These are phyloP conservation scores for Orgyia antiqua DNA, from an alignment of 2,888 invertebrate species.

Conservation along the genomic window DNA sequence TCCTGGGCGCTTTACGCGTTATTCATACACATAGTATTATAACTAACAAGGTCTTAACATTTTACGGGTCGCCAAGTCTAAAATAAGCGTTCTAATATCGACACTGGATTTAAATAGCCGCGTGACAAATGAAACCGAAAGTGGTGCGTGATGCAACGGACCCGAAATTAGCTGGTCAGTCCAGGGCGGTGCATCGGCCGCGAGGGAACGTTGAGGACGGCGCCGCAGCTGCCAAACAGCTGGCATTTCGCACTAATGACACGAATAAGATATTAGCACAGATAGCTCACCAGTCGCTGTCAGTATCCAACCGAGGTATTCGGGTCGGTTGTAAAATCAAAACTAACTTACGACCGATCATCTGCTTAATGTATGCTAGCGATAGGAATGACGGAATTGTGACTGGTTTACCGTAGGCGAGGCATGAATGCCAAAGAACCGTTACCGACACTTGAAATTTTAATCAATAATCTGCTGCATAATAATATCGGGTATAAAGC, in stretches of 20 bases:
- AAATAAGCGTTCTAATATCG: constrained; percentile 73
- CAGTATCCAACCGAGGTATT: constrained; percentile 51
- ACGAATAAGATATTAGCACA: constrained; percentile 75
- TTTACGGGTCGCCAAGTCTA: constrained; percentile 50
- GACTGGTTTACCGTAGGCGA: constrained; percentile 24
- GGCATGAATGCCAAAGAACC: constrained; percentile 30
- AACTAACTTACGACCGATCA: constrained; percentile 43
- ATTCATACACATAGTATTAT: constrained; percentile 52
- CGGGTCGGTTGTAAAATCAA: constrained; percentile 52
- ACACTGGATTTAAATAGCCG: constrained; percentile 71
- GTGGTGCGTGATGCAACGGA: constrained; percentile 74
- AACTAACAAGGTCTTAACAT: constrained; percentile 29
- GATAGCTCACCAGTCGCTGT: constrained; percentile 54
- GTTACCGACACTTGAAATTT: constrained; percentile 33
- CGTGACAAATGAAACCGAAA: constrained; percentile 76
- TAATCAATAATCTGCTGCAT: constrained; percentile 36
- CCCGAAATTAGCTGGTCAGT: constrained; percentile 69
- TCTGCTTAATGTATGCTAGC: constrained; percentile 11
- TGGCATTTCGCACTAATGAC: constrained; percentile 77
- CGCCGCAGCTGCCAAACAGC: constrained; percentile 63
- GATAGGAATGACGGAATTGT: constrained; percentile 14
- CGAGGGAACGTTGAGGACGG: constrained; percentile 49
- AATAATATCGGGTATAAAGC: constrained; percentile 26
- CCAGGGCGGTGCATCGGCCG: constrained; percentile 68
- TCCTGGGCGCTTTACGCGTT: constrained; percentile 46